A percentile compares a stretch with the other conserved stretches of the same genome.
These are phyloP conservation scores for Barbus barbus DNA, from an alignment of 2,113 vertebrate species.

Conservation along the genomic window DNA sequence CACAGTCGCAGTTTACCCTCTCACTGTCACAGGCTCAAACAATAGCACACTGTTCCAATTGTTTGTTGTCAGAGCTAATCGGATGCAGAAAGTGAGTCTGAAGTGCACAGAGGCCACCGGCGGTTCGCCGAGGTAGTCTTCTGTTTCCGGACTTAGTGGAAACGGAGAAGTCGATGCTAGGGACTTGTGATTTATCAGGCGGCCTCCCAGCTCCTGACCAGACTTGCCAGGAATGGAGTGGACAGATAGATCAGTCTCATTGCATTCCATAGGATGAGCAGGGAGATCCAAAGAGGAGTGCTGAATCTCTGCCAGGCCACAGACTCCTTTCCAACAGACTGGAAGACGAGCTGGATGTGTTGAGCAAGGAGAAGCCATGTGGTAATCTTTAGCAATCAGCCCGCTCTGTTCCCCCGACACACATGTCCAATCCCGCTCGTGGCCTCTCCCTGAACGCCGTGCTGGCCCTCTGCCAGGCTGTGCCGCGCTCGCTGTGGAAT, in stretches of 20 bases:
- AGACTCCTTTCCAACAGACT: conserved; percentile 80
- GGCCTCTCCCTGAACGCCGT: conserved; percentile 48
- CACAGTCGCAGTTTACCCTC: conserved; percentile 40
- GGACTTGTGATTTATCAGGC: conserved; percentile 67
- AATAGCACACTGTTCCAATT: conserved; percentile 63
- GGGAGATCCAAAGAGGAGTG: conserved; percentile 69
- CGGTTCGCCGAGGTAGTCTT: conserved; percentile 45
- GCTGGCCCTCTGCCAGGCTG: conserved; percentile 62
- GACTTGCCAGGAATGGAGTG: conserved; percentile 52
- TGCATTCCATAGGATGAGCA: conserved; percentile 68
- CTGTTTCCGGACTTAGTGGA: conserved; percentile 63
- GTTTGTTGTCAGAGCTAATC: conserved; percentile 64
- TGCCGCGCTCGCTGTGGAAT: conserved; percentile 61
- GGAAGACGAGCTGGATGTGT: conserved; percentile 75
- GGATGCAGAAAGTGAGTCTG: conserved; percentile 61
- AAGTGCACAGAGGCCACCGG: conserved; percentile 49
- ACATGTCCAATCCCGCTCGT: conserved; percentile 56
- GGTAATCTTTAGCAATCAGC: conserved; percentile 78
- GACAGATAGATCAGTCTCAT: conserved; percentile 60
- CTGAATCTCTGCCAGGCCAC: conserved; percentile 79
- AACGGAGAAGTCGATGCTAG: conserved; percentile 58
- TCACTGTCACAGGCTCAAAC: conserved; percentile 57
- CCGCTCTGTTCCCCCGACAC: conserved; percentile 56
- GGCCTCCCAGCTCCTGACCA: conserved; percentile 63
- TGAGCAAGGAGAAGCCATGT: conserved; percentile 76